A percentile compares a stretch with the other conserved stretches of the same genome.
These are phyloP conservation scores for Incurvaria masculella DNA, from an alignment of 2,888 invertebrate genomes.

Conservation along the genomic window DNA sequence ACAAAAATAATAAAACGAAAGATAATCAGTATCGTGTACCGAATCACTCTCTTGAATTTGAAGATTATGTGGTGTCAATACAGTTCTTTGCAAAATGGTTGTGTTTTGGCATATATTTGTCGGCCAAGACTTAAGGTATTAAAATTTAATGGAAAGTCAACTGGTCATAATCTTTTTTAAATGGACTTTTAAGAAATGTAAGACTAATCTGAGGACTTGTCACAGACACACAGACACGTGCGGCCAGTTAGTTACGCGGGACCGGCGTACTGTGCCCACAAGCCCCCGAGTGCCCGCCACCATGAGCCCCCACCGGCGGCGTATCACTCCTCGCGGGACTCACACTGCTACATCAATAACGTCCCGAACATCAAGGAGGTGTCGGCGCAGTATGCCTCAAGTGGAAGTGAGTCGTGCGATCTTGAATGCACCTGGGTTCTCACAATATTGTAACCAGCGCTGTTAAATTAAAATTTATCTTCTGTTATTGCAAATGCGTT, in stretches of 20 bases:
- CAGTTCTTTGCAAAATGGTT: too few species aligned
- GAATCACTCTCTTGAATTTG: too few species aligned
- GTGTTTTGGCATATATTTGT: too few species aligned
- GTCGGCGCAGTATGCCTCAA: conserved; percentile 60
- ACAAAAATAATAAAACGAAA: too few species aligned
- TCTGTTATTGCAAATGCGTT: neutral
- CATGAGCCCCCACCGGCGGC: conserved; percentile 19
- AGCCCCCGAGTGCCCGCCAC: conserved; percentile 12
- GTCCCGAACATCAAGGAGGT: conserved; percentile 26
- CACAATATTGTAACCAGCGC: neutral
- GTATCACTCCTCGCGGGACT: conserved; percentile 19
- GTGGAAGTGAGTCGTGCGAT: conserved; percentile 54
- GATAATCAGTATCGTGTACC: too few species aligned
- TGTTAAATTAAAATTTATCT: neutral
- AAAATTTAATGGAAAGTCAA: too few species aligned
- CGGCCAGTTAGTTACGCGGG: conserved; percentile 46
- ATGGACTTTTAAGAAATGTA: too few species aligned
- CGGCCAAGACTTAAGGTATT: too few species aligned
- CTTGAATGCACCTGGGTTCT: too few species aligned
- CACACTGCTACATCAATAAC: conserved; percentile 17
- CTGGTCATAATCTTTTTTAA: too few species aligned
- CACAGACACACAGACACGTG: conserved; percentile 32
- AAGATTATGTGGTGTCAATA: too few species aligned
- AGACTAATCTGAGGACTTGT: too few species aligned
- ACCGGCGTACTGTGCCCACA: conserved; percentile 9